Evolutionary conservation across 1,140 invertebrate genomes (phyloP).

Genomic region (Neodiprion virginianus): DNA sequence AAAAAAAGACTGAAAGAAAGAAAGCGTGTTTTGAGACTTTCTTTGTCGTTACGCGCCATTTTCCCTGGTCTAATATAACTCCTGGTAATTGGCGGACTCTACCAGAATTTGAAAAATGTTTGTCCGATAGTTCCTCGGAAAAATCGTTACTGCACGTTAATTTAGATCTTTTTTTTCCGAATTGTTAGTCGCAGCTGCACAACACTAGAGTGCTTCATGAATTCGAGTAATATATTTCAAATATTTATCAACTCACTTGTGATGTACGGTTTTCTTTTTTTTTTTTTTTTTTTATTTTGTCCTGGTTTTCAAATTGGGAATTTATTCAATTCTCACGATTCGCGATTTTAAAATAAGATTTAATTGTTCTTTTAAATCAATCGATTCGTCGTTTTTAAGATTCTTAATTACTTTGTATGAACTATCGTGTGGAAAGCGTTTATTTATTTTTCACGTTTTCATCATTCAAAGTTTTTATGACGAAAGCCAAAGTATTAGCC

Average conservation of each 20-base stretch:
- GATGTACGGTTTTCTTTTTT: background rate
- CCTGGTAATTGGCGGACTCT: too few species aligned
- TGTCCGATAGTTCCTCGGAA: too few species aligned
- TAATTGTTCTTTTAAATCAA: background rate
- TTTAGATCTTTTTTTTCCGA: too few species aligned
- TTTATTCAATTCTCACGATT: background rate
- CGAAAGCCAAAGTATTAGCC: background rate
- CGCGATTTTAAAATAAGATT: slow-evolving; percentile 18
- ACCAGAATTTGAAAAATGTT: too few species aligned
- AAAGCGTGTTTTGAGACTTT: background rate
- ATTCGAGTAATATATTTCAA: too few species aligned
- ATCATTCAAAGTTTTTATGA: background rate
- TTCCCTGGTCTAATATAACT: background rate
- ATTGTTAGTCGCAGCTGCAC: too few species aligned
- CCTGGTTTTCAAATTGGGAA: background rate
- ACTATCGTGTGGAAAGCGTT: background rate
- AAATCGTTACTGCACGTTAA: too few species aligned
- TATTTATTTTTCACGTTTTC: background rate
- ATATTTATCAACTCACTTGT: too few species aligned
- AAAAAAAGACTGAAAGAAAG: too few species aligned
- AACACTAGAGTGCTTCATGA: too few species aligned
- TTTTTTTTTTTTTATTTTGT: background rate
- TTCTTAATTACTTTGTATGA: slow-evolving; percentile 15
- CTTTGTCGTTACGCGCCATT: background rate
- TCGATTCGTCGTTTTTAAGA: slow-evolving; percentile 16